Evolutionary conservation across 2,113 vertebrate species (phyloP), one percentile per base, ranked within the genome.

Genomic region (Lepisosteus oculatus): DNA sequence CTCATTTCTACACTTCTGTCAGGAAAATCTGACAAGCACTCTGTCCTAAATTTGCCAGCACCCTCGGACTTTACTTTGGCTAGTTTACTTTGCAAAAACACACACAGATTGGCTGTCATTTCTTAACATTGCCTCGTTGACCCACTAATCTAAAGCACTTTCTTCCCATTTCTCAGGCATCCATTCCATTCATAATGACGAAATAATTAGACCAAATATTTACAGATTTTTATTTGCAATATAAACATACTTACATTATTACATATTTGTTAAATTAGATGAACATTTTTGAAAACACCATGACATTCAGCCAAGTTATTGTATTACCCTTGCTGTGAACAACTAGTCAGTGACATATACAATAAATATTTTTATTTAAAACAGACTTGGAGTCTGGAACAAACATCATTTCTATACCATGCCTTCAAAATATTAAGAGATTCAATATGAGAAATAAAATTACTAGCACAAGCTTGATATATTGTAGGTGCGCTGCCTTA

Each of bases 201-300:
- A n/a, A n/a, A 12, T 42, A 44, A 14, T 45, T 43, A 43, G 42
- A 29, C 78, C 76, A 84, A 85, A 87, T 85, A 87, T 86, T 90
- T 85, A 83, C 71, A 75, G 77, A 42, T 61, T 78, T 81, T 72
- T 67, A 74, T 83, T 80, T 74, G 78, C 80, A 77, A 80, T 81
- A 78, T 80, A 86, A 85, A 87, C 80, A 85, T 74, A 68, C 55
- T 73, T 69, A 72, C 63, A 73, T 68, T 59, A 69, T 70, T 76
- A 77, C 84, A 86, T 77, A 85, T 87, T 87, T 85, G 79, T 85
- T 84, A 80, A 85, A 85, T 84, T 83, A 81, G 55, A 74, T 80
- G 77, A 66, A 79, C 55, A 59, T 74, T 84, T 82, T 74, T 75
- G 8, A 29, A 29, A 65, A 81, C 73, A 85, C 4, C 45, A 54